Evolutionary conservation across 2,113 vertebrate species (phyloP).

Genomic region (Eubucco bourcierii): DNA sequence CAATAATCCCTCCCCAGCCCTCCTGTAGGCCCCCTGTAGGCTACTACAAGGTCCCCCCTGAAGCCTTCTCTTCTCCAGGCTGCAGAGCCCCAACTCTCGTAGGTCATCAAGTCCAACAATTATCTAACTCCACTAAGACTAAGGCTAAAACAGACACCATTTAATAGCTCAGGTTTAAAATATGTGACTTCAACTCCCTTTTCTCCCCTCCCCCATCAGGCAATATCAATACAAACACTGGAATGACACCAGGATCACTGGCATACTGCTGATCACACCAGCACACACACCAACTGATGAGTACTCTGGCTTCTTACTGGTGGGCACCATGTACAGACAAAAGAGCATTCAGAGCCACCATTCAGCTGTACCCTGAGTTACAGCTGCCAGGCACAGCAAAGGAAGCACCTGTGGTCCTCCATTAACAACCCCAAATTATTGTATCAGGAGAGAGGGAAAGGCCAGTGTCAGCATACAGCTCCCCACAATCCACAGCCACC

Average conservation of each 20-base stretch:
- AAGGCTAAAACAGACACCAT: neutral
- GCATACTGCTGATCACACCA: no score
- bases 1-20: no score
- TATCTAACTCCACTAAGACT: no score
- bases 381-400: neutral
- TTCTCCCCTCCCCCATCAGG: neutral
- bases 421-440: neutral
- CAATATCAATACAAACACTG: rapidly evolving
- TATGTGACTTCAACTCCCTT: neutral
- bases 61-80: no score
- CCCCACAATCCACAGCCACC: neutral
- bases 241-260: neutral
- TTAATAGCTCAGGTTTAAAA: neutral
- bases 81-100: no score
- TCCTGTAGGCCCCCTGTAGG: no score
- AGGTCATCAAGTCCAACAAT: no score
- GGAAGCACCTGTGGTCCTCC: neutral
- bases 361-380: rapidly evolving
- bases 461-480: no score
- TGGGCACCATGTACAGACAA: rapidly evolving
- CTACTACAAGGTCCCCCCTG: no score
- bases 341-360: neutral
- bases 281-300: neutral
- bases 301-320: neutral
- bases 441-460: neutral